phyloP scores from a whole-genome alignment of 1,140 invertebrate species.

The Protaetia brevitarsis region DNA sequence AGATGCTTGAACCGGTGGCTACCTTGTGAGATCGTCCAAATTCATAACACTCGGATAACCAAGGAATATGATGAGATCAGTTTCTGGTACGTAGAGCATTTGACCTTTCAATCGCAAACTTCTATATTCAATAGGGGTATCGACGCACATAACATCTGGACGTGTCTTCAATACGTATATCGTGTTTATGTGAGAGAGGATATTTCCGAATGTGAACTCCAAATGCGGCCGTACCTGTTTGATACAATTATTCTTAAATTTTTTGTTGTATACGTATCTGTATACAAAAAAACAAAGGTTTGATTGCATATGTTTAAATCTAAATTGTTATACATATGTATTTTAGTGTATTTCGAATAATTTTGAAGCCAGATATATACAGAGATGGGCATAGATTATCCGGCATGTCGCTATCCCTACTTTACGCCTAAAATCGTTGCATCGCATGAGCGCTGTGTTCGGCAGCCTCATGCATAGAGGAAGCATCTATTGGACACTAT shows the following conservation, averaged over 20 bases:
- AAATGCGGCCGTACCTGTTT: conserved; percentile 81
- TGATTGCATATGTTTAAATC: too few species aligned
- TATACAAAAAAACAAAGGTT: neutral
- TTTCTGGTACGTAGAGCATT: conserved; percentile 92
- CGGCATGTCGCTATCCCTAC: too few species aligned
- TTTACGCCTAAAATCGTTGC: too few species aligned
- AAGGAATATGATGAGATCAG: conserved; percentile 85
- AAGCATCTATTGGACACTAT: too few species aligned
- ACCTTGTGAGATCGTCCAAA: conserved; percentile 88
- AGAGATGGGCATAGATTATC: too few species aligned
- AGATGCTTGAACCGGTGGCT: conserved; percentile 45
- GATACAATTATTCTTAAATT: conserved; percentile 12
- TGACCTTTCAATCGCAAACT: conserved; percentile 84
- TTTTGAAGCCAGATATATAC: too few species aligned
- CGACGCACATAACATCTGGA: conserved; percentile 69
- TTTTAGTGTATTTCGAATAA: too few species aligned
- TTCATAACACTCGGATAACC: conserved; percentile 95
- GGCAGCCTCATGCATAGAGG: too few species aligned
- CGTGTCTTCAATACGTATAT: conserved; percentile 90
- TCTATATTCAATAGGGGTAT: conserved; percentile 62
- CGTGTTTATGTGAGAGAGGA: conserved; percentile 92
- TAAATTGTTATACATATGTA: too few species aligned
- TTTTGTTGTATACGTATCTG: neutral
- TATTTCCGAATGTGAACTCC: conserved; percentile 86
- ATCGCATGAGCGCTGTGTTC: too few species aligned